Evolutionary conservation across 2,797 vertebrate species (phyloP).

Genomic region (Girardinus metallicus): DNA sequence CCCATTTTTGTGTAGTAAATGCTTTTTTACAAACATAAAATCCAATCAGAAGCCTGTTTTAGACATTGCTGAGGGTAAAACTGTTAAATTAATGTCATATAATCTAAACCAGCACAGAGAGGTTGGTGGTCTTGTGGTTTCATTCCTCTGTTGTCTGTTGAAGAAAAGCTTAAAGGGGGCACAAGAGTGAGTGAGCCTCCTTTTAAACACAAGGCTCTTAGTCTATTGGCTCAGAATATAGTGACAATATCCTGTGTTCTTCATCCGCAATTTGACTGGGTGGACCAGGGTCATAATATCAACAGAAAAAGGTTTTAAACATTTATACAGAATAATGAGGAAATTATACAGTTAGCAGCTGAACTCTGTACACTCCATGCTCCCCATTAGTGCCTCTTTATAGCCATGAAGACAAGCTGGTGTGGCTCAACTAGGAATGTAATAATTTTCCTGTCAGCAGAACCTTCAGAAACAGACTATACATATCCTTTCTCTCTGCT

Average conservation of each 20-base stretch:
- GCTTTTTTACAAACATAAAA: too few relatives aligned
- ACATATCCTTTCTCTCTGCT: slow-evolving; percentile 42
- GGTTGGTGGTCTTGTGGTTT: too few relatives aligned
- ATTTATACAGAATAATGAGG: neutral
- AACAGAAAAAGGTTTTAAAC: neutral
- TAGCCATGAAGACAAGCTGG: slow-evolving; percentile 32
- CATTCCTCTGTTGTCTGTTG: too few relatives aligned
- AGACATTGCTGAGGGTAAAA: too few relatives aligned
- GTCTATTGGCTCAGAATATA: neutral
- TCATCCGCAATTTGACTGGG: neutral
- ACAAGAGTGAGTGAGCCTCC: too few relatives aligned
- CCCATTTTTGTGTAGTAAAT: too few relatives aligned
- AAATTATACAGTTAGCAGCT: neutral
- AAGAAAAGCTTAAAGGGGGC: too few relatives aligned
- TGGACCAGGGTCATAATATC: neutral
- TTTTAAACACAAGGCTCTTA: neutral
- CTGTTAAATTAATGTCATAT: too few relatives aligned
- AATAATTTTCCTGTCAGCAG: slow-evolving; percentile 53
- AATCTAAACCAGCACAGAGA: too few relatives aligned
- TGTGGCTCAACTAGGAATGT: slow-evolving; percentile 13
- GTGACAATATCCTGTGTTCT: neutral
- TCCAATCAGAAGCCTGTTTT: too few relatives aligned
- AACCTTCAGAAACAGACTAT: slow-evolving; percentile 42
- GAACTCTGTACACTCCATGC: neutral
- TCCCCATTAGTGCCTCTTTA: slow-evolving; percentile 16